Percentiles rank a stretch among this genome's conserved stretches.
These are phyloP conservation scores for Falco novaeseelandiae DNA, from an alignment of 2,797 vertebrate species.

Conservation along the genomic window DNA sequence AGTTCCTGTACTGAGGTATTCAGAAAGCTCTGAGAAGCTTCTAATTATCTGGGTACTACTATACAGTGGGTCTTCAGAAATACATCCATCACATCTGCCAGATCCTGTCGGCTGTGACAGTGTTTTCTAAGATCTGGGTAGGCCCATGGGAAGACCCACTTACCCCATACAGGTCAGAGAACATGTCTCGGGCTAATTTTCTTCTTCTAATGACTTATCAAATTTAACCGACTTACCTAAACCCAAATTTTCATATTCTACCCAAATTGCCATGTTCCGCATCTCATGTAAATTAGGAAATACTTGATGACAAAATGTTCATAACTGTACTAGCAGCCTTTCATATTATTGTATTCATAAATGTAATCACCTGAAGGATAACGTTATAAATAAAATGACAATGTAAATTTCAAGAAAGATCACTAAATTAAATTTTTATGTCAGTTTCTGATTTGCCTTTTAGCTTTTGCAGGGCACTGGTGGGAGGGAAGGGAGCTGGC, in stretches of 20 bases:
- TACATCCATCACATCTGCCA: background rate
- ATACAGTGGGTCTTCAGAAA: background rate
- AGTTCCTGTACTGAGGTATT: background rate
- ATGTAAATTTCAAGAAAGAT: background rate
- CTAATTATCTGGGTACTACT: background rate
- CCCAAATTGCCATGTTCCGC: background rate
- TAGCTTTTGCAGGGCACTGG: background rate
- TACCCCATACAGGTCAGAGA: background rate
- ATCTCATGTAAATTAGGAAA: background rate
- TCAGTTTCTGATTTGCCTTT: background rate
- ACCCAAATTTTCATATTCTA: background rate
- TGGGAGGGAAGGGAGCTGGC: background rate
- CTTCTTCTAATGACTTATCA: background rate
- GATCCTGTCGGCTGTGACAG: background rate
- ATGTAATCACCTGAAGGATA: background rate
- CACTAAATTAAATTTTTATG: background rate
- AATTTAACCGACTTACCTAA: background rate
- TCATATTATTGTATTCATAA: background rate
- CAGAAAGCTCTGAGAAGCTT: background rate
- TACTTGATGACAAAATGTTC: background rate
- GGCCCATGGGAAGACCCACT: background rate
- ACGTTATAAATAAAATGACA: background rate
- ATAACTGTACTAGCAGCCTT: background rate
- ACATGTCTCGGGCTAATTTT: background rate
- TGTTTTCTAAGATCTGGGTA: background rate